Evolutionary conservation across 2,888 invertebrate species (phyloP).

Genomic region (Malachius bipustulatus): DNA sequence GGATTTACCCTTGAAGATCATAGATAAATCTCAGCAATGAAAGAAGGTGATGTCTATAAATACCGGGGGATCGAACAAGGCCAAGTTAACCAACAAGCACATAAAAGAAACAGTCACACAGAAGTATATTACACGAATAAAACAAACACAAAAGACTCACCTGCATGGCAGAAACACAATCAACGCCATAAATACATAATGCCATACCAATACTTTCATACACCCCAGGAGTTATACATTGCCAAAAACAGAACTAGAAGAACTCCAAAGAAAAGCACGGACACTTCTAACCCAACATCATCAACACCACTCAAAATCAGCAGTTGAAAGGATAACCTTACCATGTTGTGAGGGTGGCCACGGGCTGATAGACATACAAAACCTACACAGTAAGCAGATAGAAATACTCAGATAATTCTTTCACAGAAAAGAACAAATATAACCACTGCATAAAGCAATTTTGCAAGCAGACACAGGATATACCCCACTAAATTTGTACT

Average conservation of each 20-base stretch:
- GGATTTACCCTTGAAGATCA: too few species aligned
- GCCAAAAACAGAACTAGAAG: slow-evolving; percentile 4
- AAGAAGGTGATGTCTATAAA: too few species aligned
- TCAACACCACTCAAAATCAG: background rate
- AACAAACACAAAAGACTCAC: background rate
- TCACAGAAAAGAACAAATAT: too few species aligned
- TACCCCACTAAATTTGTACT: too few species aligned
- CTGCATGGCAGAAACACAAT: background rate
- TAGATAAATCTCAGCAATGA: too few species aligned
- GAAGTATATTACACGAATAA: slow-evolving; percentile 3
- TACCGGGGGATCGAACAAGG: slow-evolving; percentile 1
- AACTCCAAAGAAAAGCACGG: too few species aligned
- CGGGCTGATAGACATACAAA: slow-evolving; percentile 4
- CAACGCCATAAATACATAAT: slow-evolving; percentile 4
- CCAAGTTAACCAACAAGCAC: too few species aligned
- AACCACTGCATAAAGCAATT: too few species aligned
- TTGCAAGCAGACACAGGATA: too few species aligned
- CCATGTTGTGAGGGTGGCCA: slow-evolving; percentile 1
- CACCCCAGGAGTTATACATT: slow-evolving; percentile 2
- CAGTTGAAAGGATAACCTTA: background rate
- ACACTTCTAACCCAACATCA: background rate
- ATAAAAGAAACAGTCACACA: slow-evolving; percentile 4
- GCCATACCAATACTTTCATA: slow-evolving; percentile 5
- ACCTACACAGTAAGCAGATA: background rate
- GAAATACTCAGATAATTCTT: too few species aligned